Percentiles rank a stretch among this genome's conserved stretches.
Evolutionary conservation across 2,113 vertebrate species (phyloP).

Genomic region (Maccullochella peelii): DNA sequence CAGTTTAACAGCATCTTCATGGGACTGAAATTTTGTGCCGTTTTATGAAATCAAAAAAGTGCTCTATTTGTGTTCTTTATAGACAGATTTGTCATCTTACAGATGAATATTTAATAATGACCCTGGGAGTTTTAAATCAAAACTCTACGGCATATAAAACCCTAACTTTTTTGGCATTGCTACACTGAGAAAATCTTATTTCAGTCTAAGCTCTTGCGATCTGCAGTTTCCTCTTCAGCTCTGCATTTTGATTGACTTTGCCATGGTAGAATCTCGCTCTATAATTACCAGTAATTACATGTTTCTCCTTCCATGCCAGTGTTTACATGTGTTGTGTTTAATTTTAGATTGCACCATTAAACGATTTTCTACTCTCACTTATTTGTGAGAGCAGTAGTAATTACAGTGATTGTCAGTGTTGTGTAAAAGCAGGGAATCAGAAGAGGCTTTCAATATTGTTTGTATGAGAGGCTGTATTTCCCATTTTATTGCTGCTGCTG

Average conservation of each 20-base stretch:
- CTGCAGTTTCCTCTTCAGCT: slow-evolving; percentile 47
- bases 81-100: slow-evolving; percentile 68
- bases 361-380: slow-evolving; percentile 66
- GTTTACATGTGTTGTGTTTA: slow-evolving; percentile 81
- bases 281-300: slow-evolving; percentile 80
- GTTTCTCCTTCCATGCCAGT: slow-evolving; percentile 71
- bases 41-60: slow-evolving; percentile 57
- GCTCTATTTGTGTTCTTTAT: slow-evolving; percentile 44
- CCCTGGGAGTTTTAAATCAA: slow-evolving; percentile 62
- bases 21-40: slow-evolving; percentile 44
- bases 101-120: slow-evolving; percentile 75
- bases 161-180: slow-evolving; percentile 45
- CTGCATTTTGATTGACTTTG: slow-evolving; percentile 67
- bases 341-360: slow-evolving; percentile 78
- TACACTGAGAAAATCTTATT: slow-evolving; percentile 34
- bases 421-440: slow-evolving; percentile 69
- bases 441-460: slow-evolving; percentile 60
- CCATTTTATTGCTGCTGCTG: slow-evolving; percentile 28
- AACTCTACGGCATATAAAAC: slow-evolving; percentile 32
- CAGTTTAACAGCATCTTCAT: slow-evolving; percentile 70
- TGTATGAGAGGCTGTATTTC: slow-evolving; percentile 40
- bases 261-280: slow-evolving; percentile 55
- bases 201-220: slow-evolving; percentile 30
- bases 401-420: slow-evolving; percentile 74
- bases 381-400: slow-evolving; percentile 71